phyloP scores from a whole-genome alignment of 1,140 invertebrate species.

The Macrobrachium nipponense region DNA sequence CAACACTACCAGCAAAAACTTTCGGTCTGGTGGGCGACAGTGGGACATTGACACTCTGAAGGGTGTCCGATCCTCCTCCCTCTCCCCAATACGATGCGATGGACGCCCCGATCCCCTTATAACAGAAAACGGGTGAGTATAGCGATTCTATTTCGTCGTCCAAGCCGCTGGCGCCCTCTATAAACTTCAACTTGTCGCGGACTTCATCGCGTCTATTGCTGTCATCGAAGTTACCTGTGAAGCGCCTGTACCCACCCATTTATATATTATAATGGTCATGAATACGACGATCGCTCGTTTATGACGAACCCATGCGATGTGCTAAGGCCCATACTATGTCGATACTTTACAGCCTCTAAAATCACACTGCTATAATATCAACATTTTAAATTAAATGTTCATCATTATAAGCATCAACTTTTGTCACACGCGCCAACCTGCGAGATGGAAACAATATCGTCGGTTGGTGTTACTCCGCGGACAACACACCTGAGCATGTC shows the following conservation, averaged over 20 bases:
- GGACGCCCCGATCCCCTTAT: background rate
- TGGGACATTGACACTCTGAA: slow-evolving; percentile 28
- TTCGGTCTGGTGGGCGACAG: slow-evolving; percentile 4
- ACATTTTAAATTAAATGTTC: background rate
- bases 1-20: slow-evolving; percentile 49
- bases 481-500: background rate
- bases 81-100: background rate
- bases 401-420: background rate
- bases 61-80: background rate
- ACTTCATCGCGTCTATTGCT: slow-evolving; percentile 8
- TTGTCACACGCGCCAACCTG: slow-evolving; percentile 29
- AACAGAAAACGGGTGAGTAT: too few relatives aligned
- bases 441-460: slow-evolving; percentile 22
- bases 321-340: background rate
- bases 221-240: slow-evolving; percentile 53
- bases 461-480: slow-evolving; percentile 33
- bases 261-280: slow-evolving; percentile 15
- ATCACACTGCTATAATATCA: background rate
- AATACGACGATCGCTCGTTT: too few relatives aligned
- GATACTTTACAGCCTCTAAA: background rate
- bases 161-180: slow-evolving; percentile 35
- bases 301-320: background rate
- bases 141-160: slow-evolving; percentile 21
- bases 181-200: slow-evolving; percentile 24
- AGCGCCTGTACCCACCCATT: slow-evolving; percentile 27